Base-by-base conservation (phyloP, 2,888 invertebrate species). In the Mesorhabditis spiculigera region DNA sequence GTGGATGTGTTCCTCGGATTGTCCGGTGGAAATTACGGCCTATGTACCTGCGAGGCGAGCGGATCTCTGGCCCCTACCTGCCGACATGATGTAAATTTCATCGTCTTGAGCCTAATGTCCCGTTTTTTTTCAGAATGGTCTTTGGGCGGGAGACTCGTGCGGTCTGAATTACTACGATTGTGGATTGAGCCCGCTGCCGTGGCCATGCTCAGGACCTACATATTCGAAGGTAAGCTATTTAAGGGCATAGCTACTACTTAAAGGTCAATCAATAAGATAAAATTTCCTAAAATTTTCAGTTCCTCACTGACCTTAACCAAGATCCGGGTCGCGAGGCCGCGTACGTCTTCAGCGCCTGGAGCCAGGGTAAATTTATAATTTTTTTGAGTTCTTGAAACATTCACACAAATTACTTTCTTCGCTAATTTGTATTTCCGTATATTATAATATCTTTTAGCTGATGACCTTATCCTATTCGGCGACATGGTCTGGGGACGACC, bases 121-220 rank as follows among this genome's bases (percentile, higher is more conserved):
- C 13, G 8, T 13, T 28, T 10, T 10, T n/a, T 45, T 68, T 61
- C 61, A 74, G 72, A 73, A 76, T 45, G 79, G 79, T 5, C 68
- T 81, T 8, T 79, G 81, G 81, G 79, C 81, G 4, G 81, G 81
- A 10, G 79, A 81, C 68, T 73, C 73, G n/a, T 81, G 81, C 44
- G 81, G 81, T 10, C 63, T 79, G 43, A 79, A 79, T 67, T 73
- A 73, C 44, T 72, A 74, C n/a, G 71, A 71, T 64, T 79, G 79
- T 63, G 79, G 77, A 16, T 58, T 74, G 45, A 61, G 66, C 5
- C 73, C 74, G 4, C 72, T 76, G 44, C 72, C 74, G 61, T 75
- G 70, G 71, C 76, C 78, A 5, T 78, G 78, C 69, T 70, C 61
- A 58, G 72, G 71, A 16, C 67, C 67, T 66, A 13, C 58, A 13